A percentile compares a stretch with the other conserved stretches of the same genome.
These are phyloP conservation scores for Subanguina moxae DNA, from an alignment of 1,140 invertebrate species.

Conservation along the genomic window DNA sequence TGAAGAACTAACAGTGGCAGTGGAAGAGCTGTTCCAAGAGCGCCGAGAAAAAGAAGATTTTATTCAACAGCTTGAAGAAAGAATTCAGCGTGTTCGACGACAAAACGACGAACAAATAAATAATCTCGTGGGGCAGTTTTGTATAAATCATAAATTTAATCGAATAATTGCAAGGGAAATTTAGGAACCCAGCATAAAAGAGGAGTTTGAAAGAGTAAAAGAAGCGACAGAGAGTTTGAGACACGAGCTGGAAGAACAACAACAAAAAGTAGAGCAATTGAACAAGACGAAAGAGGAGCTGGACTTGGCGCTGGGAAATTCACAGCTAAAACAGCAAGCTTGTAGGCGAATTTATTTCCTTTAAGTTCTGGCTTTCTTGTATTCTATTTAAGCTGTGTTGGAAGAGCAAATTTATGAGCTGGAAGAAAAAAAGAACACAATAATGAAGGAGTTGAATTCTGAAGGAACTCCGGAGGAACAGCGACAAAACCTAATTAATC, in stretches of 20 bases:
- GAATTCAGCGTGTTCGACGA: conserved; percentile 9
- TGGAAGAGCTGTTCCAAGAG: conserved; percentile 37
- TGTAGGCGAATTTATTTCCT: conserved; percentile 27
- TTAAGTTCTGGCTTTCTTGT: too few relatives aligned
- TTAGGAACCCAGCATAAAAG: conserved; percentile 33
- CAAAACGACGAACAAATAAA: conserved; percentile 27
- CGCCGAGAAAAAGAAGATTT: conserved; percentile 34
- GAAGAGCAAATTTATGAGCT: conserved; percentile 42
- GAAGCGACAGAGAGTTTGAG: conserved; percentile 21
- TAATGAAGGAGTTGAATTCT: conserved; percentile 27
- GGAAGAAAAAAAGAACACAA: conserved; percentile 16
- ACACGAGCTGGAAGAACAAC: conserved; percentile 17
- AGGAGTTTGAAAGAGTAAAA: conserved; percentile 31
- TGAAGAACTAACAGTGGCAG: conserved; percentile 22
- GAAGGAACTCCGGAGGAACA: conserved; percentile 37
- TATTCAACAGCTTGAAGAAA: conserved; percentile 18
- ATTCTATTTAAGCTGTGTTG: conserved; percentile 35
- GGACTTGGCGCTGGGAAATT: conserved; percentile 39
- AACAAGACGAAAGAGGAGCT: conserved; percentile 34
- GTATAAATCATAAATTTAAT: background rate
- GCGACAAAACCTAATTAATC: conserved; percentile 29
- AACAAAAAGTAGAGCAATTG: conserved; percentile 30
- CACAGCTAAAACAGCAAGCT: conserved; percentile 41
- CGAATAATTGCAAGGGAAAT: background rate
- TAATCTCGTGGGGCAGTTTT: conserved; percentile 23